Percentiles rank a stretch among this genome's conserved stretches.
phyloP scores from a whole-genome alignment of 2,113 vertebrate genomes.

The Solea solea region DNA sequence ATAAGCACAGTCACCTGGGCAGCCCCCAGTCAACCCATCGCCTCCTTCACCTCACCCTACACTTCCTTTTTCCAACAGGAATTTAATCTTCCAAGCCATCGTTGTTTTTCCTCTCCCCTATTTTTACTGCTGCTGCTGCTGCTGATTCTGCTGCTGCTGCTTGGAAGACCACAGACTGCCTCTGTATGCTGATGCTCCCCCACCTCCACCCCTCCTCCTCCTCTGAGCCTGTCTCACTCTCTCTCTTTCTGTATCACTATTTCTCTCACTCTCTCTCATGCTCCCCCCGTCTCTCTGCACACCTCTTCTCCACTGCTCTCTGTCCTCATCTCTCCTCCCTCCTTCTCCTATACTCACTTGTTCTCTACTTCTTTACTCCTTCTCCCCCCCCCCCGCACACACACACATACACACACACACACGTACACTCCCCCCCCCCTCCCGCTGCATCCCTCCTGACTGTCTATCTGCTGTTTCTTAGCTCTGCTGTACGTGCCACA shows the following conservation, averaged over 20 bases:
- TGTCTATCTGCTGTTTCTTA: slow-evolving; percentile 63
- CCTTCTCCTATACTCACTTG: slow-evolving; percentile 37
- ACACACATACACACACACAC: background rate
- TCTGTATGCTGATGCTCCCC: slow-evolving; percentile 70
- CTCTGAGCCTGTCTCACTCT: slow-evolving; percentile 41
- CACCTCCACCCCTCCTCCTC: background rate
- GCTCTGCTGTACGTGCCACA: slow-evolving; percentile 73
- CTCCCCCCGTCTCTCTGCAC: slow-evolving; percentile 41
- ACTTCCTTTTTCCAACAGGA: slow-evolving; percentile 75
- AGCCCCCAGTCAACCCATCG: slow-evolving; percentile 40
- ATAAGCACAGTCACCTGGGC: slow-evolving; percentile 24
- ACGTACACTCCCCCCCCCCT: slow-evolving; percentile 9
- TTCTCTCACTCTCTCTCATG: slow-evolving; percentile 58
- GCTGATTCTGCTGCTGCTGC: slow-evolving; percentile 68
- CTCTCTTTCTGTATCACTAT: slow-evolving; percentile 62
- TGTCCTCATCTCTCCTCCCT: slow-evolving; percentile 33
- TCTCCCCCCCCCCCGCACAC: background rate
- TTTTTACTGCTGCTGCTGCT: slow-evolving; percentile 74
- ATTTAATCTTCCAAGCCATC: slow-evolving; percentile 80
- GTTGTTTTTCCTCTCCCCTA: slow-evolving; percentile 78
- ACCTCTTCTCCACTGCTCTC: slow-evolving; percentile 44
- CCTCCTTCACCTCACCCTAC: slow-evolving; percentile 64
- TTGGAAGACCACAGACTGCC: slow-evolving; percentile 75
- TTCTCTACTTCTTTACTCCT: slow-evolving; percentile 31
- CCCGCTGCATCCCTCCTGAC: slow-evolving; percentile 42